Percentiles rank a stretch among this genome's conserved stretches.
These are phyloP conservation scores for Alectura lathami DNA, from an alignment of 2,113 vertebrate species.

Conservation along the genomic window DNA sequence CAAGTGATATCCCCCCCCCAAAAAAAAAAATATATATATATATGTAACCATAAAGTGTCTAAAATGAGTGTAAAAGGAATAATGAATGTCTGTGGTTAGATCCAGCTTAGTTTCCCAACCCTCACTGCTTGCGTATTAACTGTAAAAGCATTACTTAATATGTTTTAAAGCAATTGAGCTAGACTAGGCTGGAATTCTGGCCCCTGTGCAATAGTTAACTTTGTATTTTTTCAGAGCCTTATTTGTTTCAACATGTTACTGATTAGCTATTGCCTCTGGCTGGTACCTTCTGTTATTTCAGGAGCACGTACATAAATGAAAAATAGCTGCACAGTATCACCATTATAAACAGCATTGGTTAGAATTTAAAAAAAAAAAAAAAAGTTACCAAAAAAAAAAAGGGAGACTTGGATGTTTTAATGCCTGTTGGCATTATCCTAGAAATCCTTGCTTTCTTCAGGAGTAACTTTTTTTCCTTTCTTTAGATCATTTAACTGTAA, in stretches of 20 bases:
- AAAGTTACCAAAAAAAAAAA: neutral
- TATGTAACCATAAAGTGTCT: neutral
- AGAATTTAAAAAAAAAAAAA: neutral
- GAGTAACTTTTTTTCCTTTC: neutral
- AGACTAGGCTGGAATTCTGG: neutral
- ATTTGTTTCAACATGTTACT: neutral
- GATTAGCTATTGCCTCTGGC: neutral
- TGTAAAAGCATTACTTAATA: neutral
- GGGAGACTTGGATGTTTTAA: neutral
- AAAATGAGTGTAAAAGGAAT: neutral
- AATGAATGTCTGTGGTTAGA: neutral
- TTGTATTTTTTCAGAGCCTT: neutral
- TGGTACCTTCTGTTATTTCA: neutral
- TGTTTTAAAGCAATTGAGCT: neutral
- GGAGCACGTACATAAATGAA: neutral
- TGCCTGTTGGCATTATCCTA: neutral
- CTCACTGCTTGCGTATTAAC: neutral
- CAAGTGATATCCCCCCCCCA: neutral
- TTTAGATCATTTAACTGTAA: constrained; percentile 85
- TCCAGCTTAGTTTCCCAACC: neutral
- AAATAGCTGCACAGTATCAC: neutral
- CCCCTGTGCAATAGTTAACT: neutral
- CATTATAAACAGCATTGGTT: accelerated
- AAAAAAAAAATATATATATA: neutral
- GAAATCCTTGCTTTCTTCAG: neutral